Percentiles rank a stretch among this genome's conserved stretches.
These are phyloP conservation scores for Xenopus petersii DNA, from an alignment of 2,797 vertebrate genomes.

Conservation along the genomic window DNA sequence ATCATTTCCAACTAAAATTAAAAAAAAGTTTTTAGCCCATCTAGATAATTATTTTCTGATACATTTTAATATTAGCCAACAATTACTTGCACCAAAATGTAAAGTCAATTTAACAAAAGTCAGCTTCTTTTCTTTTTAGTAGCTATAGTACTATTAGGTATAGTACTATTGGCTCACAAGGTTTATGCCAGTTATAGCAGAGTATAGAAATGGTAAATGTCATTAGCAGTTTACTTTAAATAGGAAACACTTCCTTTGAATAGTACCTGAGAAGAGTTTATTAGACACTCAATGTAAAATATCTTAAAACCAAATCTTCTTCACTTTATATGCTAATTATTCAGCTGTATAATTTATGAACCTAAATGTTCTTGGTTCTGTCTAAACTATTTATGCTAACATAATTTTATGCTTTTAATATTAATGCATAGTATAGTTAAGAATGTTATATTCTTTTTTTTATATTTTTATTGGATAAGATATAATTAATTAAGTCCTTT, in stretches of 20 bases:
- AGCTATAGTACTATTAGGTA: too few relatives aligned
- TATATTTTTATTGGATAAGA: not conserved
- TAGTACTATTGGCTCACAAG: too few relatives aligned
- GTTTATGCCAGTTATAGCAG: too few relatives aligned
- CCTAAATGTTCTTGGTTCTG: not conserved
- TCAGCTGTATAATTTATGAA: not conserved
- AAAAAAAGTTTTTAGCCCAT: too few relatives aligned
- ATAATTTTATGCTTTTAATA: not conserved
- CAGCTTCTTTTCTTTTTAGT: too few relatives aligned
- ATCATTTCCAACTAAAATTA: too few relatives aligned
- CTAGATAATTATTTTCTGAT: too few relatives aligned
- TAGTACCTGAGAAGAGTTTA: not conserved
- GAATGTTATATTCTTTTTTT: not conserved
- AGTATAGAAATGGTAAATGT: too few relatives aligned
- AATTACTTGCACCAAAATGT: too few relatives aligned
- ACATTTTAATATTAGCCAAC: too few relatives aligned
- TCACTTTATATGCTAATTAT: not conserved
- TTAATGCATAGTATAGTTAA: not conserved
- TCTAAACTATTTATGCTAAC: constrained; percentile 3
- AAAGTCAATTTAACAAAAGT: too few relatives aligned
- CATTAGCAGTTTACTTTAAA: not conserved
- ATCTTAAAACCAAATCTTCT: not conserved
- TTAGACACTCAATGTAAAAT: not conserved
- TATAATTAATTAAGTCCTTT: not conserved
- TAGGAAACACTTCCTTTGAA: not conserved